A percentile compares a stretch with the other conserved stretches of the same genome.
Conservation (phyloP, 2,113 vertebrate genomes). For the Catharus bicknelli region DNA sequence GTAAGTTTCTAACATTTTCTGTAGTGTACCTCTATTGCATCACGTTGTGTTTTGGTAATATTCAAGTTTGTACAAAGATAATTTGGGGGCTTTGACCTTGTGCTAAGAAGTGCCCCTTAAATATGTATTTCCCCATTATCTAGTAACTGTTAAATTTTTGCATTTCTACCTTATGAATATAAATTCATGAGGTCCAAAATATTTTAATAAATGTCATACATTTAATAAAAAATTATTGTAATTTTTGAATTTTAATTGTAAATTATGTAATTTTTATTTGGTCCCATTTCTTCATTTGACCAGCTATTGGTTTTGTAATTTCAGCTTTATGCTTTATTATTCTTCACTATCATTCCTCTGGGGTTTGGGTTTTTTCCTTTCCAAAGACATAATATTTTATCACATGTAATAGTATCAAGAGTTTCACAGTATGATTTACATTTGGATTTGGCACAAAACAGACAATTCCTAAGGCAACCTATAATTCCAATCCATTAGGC, state of each 20-base stretch:
- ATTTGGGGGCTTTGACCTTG: neutral
- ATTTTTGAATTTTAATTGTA: too few relatives aligned
- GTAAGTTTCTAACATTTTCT: neutral
- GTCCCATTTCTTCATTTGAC: neutral
- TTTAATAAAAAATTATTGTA: neutral
- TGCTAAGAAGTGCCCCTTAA: neutral
- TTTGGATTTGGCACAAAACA: conserved; percentile 63
- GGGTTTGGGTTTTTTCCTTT: neutral
- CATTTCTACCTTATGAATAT: neutral
- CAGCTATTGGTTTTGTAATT: neutral
- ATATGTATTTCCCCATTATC: neutral
- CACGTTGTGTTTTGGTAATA: neutral
- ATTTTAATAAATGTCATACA: neutral
- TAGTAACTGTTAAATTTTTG: neutral
- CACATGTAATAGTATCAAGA: conserved; percentile 56
- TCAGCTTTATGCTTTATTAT: neutral
- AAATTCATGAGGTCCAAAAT: neutral
- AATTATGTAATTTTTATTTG: neutral
- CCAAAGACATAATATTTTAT: conserved; percentile 52
- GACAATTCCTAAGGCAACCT: conserved; percentile 62
- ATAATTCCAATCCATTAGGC: conserved; percentile 73
- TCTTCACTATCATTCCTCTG: neutral
- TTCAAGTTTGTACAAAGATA: neutral
- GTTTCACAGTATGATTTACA: conserved; percentile 59
- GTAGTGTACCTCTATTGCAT: neutral